Percentiles rank a stretch among this genome's conserved stretches.
phyloP scores from a whole-genome alignment of 1,140 invertebrate genomes.

The Camponotus vicinus region DNA sequence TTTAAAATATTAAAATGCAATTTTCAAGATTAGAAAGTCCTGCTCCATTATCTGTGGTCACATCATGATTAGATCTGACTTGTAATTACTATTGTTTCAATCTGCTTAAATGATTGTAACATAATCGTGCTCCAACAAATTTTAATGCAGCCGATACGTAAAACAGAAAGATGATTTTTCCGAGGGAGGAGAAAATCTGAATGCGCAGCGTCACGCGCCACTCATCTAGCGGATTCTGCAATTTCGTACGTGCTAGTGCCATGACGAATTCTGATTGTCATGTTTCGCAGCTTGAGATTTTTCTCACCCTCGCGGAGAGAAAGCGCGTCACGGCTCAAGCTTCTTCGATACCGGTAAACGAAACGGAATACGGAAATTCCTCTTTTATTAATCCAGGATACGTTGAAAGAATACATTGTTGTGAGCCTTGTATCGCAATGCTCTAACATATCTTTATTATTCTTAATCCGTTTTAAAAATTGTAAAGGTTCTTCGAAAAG shows the following conservation, averaged over 20 bases:
- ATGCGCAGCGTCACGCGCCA: constrained; percentile 11
- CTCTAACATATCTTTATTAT: not conserved
- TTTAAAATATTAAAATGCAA: not conserved
- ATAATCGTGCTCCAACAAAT: not conserved
- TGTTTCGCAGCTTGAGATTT: constrained; percentile 8
- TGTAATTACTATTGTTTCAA: not conserved
- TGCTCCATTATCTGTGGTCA: not conserved
- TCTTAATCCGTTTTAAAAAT: not conserved
- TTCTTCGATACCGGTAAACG: constrained; percentile 10
- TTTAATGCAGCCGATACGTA: constrained; percentile 25
- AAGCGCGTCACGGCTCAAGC: not conserved
- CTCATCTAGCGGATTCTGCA: constrained; percentile 39
- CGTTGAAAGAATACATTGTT: not conserved
- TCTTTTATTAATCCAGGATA: not conserved
- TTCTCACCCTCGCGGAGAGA: not conserved
- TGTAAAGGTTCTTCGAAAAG: not conserved
- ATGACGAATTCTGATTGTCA: constrained; percentile 52
- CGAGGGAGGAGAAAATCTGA: not conserved
- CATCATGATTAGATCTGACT: not conserved
- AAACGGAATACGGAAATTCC: not conserved
- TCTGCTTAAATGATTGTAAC: not conserved
- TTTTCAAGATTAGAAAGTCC: not conserved
- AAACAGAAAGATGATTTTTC: constrained; percentile 21
- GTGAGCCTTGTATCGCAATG: not conserved
- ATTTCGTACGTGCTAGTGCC: constrained; percentile 41